Base-by-base conservation (phyloP, 30 jellyfish, hydroid and myxozoan genomes). In the Aurelia sp. region DNA sequence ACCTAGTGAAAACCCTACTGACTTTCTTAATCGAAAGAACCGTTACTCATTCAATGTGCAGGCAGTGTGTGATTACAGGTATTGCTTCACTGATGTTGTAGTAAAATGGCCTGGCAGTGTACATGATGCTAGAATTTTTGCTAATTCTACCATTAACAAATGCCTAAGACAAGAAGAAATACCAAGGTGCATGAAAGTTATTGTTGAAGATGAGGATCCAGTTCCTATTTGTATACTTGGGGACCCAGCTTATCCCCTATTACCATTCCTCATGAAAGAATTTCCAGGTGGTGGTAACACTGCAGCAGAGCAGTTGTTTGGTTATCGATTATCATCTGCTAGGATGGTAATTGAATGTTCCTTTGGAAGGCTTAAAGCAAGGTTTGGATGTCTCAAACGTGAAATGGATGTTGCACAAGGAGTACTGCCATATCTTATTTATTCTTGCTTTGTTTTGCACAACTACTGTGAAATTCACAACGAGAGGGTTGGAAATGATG, bases 211-310 rank as follows among this genome's bases (percentile, higher is more conserved):
- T 48, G 78, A 82, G 52, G 92, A 82, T 13, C 70, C 85, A 57
- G 83, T 81, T 20, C 91, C 91, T 8, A 58, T 68, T 35, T 82
- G 92, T 44, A 13, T 68, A 12, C 92, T 81, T 11, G 90, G 90
- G 47, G 97, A 83, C 85, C 91, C 91, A 50, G 97, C 97, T 20
- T 90, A 90, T 67, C 97, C 97, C 27, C 78, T 90, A 30, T 55
- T 66, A 53, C 91, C 97, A 47, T 90, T 24, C 68, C 67, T 83
- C 10, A 90, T 90, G 97, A 83, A 90, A 61, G 90, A 74, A 20
- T 63, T 62, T 51, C 85, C 71, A 17, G 60, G 71, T 33, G 90
- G 90, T 47, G 90, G 84, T 8, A 50, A 53, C 88, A 73, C 84
- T 24, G 63, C 24, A 51, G 52, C 24, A 31, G 96, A 86, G 84